Evolutionary conservation across 2,113 vertebrate species (phyloP).

Genomic region (Odontophorus gujanensis): DNA sequence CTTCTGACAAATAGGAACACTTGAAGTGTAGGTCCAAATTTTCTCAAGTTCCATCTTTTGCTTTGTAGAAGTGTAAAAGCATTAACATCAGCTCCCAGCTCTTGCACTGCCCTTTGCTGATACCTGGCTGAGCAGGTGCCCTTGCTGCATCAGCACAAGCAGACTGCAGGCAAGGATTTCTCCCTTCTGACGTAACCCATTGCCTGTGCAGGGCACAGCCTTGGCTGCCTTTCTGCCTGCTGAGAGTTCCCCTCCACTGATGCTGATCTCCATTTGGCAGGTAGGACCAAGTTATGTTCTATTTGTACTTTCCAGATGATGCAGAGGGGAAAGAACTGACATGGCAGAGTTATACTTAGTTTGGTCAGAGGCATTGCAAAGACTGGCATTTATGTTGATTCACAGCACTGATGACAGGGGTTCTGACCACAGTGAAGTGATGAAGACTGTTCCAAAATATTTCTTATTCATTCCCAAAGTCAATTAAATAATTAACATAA

Average conservation of each 20-base stretch:
- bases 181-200: background rate
- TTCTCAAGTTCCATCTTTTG: background rate
- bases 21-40: background rate
- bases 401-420: background rate
- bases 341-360: background rate
- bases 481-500: background rate
- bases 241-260: background rate
- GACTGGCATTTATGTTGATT: background rate
- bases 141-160: background rate
- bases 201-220: background rate
- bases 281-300: background rate
- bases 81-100: background rate
- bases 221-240: background rate
- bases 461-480: background rate
- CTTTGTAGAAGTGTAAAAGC: background rate
- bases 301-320: background rate
- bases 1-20: background rate
- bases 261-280: conserved; percentile 8
- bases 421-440: background rate
- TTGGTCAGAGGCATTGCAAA: background rate
- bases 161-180: background rate
- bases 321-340: background rate
- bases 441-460: background rate
- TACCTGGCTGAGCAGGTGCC: background rate
- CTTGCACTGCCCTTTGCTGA: background rate